Conservation (phyloP, 2,113 vertebrate genomes). For the Sylvia atricapilla region DNA sequence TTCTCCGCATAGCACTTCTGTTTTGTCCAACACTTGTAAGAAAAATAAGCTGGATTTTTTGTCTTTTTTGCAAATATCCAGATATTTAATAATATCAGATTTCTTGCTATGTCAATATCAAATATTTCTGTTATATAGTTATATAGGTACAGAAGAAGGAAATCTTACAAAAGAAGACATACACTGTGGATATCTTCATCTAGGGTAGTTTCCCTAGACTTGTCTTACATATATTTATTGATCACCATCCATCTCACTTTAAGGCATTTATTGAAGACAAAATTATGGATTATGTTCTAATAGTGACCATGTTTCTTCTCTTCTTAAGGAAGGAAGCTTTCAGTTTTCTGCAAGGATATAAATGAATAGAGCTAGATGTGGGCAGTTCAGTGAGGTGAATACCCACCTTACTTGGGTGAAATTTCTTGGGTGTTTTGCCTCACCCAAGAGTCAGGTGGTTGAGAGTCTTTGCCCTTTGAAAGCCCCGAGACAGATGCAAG, state of each 20-base stretch:
- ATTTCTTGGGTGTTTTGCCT: no score
- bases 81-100: no score
- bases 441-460: no score
- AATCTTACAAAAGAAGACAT: background rate
- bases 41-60: background rate
- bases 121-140: background rate
- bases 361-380: background rate
- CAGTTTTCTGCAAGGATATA: background rate
- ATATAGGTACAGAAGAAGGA: background rate
- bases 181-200: background rate
- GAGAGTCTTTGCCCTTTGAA: no score
- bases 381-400: background rate
- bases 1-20: background rate
- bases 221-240: background rate
- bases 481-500: no score
- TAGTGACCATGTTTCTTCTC: background rate
- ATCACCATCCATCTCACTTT: background rate
- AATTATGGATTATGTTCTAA: background rate
- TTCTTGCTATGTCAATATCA: background rate
- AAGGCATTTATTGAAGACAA: background rate
- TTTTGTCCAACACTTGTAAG: background rate
- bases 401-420: background rate
- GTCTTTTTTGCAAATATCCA: background rate
- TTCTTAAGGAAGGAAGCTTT: background rate
- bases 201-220: background rate